Conservation (phyloP, 1,140 invertebrate genomes). For the Babylonia areolata region DNA sequence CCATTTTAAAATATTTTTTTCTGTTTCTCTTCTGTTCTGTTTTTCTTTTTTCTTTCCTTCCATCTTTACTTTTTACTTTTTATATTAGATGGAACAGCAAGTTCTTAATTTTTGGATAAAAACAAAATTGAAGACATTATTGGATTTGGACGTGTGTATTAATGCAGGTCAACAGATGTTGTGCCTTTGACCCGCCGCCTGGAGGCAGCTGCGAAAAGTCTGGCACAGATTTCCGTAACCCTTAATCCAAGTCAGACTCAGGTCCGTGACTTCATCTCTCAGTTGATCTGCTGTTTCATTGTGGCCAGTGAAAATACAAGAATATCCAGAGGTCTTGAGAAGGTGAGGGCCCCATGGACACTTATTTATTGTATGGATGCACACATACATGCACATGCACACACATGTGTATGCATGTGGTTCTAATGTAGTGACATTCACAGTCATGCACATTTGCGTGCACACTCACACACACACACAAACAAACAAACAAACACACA, state of each 20-base stretch:
- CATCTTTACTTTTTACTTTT: no score
- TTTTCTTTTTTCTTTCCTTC: not conserved
- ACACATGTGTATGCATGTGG: not conserved
- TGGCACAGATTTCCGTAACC: not conserved
- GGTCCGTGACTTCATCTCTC: conserved; percentile 18
- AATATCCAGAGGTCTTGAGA: conserved; percentile 53
- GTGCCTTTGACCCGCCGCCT: not conserved
- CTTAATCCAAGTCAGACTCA: not conserved
- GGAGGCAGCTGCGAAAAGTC: conserved; percentile 1
- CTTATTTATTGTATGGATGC: no score
- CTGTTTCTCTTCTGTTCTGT: no score
- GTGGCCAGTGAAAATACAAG: conserved; percentile 53
- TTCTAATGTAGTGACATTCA: no score
- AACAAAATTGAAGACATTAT: no score
- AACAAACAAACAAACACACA: not conserved
- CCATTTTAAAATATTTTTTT: no score
- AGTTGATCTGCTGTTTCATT: conserved; percentile 44
- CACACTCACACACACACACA: not conserved
- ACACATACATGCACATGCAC: not conserved
- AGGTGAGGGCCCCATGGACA: no score
- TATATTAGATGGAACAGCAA: no score
- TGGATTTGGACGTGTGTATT: no score
- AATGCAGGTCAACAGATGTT: not conserved
- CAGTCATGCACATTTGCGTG: not conserved
- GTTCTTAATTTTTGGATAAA: no score